These are phyloP conservation scores for Limosa lapponica DNA, from an alignment of 2,797 vertebrate genomes.

Conservation along the genomic window DNA sequence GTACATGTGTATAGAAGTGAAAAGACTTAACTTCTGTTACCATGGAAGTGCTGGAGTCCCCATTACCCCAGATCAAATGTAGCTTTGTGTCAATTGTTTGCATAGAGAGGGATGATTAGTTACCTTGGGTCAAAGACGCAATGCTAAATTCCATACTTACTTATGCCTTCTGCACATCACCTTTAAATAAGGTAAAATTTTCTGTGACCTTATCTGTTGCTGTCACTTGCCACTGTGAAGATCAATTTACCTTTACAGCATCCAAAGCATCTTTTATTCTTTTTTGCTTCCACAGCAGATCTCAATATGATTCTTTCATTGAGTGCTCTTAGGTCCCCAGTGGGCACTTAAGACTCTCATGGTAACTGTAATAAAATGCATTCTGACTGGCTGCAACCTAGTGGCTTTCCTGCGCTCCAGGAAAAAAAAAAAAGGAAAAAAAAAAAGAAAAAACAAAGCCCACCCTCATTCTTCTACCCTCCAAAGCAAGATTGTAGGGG, in stretches of 20 bases:
- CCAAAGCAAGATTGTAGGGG: background rate
- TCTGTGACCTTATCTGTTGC: background rate
- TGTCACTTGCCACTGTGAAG: background rate
- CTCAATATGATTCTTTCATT: background rate
- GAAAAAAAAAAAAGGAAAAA: accelerated
- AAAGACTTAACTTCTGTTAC: background rate
- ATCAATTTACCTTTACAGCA: background rate
- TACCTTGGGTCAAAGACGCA: background rate
- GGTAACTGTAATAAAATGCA: background rate
- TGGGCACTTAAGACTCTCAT: background rate
- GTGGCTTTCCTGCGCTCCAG: background rate
- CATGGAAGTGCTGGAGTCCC: background rate
- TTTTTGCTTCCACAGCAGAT: background rate
- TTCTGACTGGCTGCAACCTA: background rate
- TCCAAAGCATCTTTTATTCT: background rate
- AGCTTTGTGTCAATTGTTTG: background rate
- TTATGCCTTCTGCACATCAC: background rate
- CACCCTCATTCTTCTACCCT: background rate
- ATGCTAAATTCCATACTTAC: background rate
- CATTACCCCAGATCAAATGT: background rate
- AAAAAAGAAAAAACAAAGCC: too few species aligned
- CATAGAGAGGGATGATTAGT: background rate
- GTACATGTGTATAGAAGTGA: background rate
- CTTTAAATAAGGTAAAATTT: background rate
- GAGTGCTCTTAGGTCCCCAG: background rate